Base-by-base conservation (phyloP, 2,113 vertebrate genomes). In the Corydoras maculifer region DNA sequence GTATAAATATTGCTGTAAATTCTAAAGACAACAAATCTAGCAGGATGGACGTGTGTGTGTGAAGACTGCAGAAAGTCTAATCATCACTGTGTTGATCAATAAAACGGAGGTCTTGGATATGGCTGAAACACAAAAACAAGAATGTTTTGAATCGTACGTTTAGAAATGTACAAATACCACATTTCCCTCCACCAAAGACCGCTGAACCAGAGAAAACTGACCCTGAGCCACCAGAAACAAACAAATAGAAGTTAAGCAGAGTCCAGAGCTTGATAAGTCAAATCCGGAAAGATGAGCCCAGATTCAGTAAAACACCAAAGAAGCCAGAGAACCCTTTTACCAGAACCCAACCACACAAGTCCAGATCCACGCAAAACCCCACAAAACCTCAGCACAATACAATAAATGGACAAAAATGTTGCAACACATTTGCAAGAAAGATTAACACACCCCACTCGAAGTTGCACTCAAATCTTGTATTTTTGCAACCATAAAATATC, bases 71-170 rank as follows among this genome's bases (percentile, higher is more conserved):
- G 82, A 83, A 79, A 82, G 82, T 81, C 58, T 81, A 82, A 76
- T 68, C 69, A 67, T 87, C 84, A 82, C 81, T 86, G 82, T 79
- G 82, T 78, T 89, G 81, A 79, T 90, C 88, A 89, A 80, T 81
- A 80, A 89, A 86, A 87, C 14, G 88, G 87, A 63, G 86, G 88
- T 65, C 88, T 83, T 85, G 82, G 75, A 81, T 82, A 84, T 75
- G 88, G 88, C 90, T 91, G 90, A 84, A 91, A 91, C 77, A 91
- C 82, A 91, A 89, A 69, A 88, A 88, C 80, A 86, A 63, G 74
- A 32, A 11, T 61, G 35, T 76, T 82, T 81, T 79, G 54, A 59
- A 8, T 48, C 60, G 43, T 18, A 62, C 30, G 30, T 62, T 65
- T 32, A n/a, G 25, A 5, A 14, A 62, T 48, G 72, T 29, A 18